phyloP scores from a whole-genome alignment of 2,113 vertebrate genomes.

The Pedetes capensis region DNA sequence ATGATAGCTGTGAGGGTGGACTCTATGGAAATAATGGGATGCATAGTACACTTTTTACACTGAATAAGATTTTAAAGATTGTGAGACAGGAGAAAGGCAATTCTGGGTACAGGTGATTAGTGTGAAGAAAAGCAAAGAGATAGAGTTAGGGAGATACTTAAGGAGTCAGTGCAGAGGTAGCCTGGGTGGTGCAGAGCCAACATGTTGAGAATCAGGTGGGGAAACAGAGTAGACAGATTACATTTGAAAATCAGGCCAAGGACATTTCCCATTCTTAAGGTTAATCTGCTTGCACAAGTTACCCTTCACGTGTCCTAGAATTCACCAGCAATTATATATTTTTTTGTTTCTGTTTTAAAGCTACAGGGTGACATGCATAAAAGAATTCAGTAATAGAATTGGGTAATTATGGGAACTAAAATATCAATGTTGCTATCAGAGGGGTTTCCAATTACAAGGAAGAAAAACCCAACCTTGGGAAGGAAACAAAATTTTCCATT shows the following conservation, averaged over 20 bases:
- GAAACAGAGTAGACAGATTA: too few relatives aligned
- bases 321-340: not conserved
- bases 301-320: not conserved
- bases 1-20: not conserved
- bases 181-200: not conserved
- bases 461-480: not conserved
- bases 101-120: not conserved
- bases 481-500: not conserved
- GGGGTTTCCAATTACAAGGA: not conserved
- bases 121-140: not conserved
- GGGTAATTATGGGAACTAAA: not conserved
- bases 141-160: rapidly evolving
- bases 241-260: not conserved
- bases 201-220: not conserved
- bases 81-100: not conserved
- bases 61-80: not conserved
- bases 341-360: not conserved
- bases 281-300: not conserved
- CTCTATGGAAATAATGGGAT: not conserved
- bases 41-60: not conserved
- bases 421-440: not conserved
- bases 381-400: not conserved
- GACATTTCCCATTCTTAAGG: not conserved
- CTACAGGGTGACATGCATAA: not conserved
- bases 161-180: not conserved